Percentiles rank a stretch among this genome's conserved stretches.
Conservation (phyloP, 2,797 vertebrate genomes). For the Etheostoma perlongum region DNA sequence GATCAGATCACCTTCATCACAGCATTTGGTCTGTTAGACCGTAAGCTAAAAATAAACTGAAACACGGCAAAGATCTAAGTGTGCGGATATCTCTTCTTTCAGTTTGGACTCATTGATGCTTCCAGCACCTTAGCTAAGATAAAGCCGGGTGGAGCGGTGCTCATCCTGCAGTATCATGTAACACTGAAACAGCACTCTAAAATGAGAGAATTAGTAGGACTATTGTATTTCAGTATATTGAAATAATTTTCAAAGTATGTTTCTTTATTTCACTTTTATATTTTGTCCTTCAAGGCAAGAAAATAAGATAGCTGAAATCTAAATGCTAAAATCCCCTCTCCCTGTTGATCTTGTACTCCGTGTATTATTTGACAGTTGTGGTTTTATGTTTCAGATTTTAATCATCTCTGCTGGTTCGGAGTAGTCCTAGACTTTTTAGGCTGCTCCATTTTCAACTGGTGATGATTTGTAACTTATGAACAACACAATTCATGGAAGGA, state of each 20-base stretch:
- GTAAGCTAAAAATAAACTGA: too few relatives aligned
- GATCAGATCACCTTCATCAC: too few relatives aligned
- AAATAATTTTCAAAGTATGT: neutral
- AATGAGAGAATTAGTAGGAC: neutral
- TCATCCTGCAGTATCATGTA: too few relatives aligned
- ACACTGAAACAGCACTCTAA: constrained; percentile 4
- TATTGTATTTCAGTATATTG: neutral
- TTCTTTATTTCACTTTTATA: constrained; percentile 25
- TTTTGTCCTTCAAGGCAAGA: constrained; percentile 38
- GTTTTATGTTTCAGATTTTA: constrained; percentile 77
- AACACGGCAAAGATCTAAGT: too few relatives aligned
- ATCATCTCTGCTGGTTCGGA: constrained; percentile 66
- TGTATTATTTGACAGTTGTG: constrained; percentile 60
- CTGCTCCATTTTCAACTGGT: constrained; percentile 48
- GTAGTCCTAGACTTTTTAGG: constrained; percentile 63
- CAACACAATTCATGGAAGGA: constrained; percentile 78
- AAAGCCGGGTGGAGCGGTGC: too few relatives aligned
- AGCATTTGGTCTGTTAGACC: too few relatives aligned
- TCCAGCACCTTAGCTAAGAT: too few relatives aligned
- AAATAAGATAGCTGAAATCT: constrained; percentile 41
- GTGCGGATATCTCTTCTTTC: too few relatives aligned
- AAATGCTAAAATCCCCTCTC: constrained; percentile 42
- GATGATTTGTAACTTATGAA: constrained; percentile 78
- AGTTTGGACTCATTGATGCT: too few relatives aligned
- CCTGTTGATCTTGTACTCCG: constrained; percentile 50